Base-by-base conservation (phyloP, 2,113 vertebrate genomes). In the Dasypus novemcinctus region DNA sequence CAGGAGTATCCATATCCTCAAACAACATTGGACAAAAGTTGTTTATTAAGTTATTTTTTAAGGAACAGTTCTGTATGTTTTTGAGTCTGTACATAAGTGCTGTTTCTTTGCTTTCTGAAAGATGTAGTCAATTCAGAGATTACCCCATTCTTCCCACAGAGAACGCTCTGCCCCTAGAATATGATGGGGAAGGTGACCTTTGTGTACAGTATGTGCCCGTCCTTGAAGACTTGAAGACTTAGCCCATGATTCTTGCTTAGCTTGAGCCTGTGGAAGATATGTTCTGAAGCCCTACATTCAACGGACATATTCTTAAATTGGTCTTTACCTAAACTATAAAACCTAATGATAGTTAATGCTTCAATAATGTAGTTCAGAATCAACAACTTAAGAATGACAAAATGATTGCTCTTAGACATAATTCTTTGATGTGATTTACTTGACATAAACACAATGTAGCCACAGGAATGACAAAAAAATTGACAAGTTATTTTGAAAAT, bases 391-490 rank as follows among this genome's bases (percentile, higher is more conserved):
- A 43, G 36, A 89, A 82, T 89, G 90, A 92, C 88, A 90, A 41
- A 74, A 85, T 90, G 83, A 93, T 93, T 87, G 63, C 23, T 92
- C 71, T 31, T 86, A 74, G 29, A 87, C 31, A 75, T 75, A 93
- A 93, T 91, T 89, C 2, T 93, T 97, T 84, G 82, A 87, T 82
- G 31, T 89, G 80, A 94, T 89, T 89, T 93, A 88, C 43, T 94
- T 97, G 86, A 93, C 49, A 94, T 91, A 94, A 83, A 88, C 63
- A 79, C 23, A 93, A 27, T 68, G 7, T 38, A 93, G 52, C 92
- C 80, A 91, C 78, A 96, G 43, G 61, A 95, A 86, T 97, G 87
- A 87, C 79, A 96, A 96, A 95, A 75, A 91, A 96, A 96, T 89
- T 95, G 92, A 91, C 82, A 93, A 20, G 5, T 59, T 80, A 64